A percentile compares a stretch with the other conserved stretches of the same genome.
These are phyloP conservation scores for Neogobius melanostomus DNA, from an alignment of 2,113 vertebrate species.

Conservation along the genomic window DNA sequence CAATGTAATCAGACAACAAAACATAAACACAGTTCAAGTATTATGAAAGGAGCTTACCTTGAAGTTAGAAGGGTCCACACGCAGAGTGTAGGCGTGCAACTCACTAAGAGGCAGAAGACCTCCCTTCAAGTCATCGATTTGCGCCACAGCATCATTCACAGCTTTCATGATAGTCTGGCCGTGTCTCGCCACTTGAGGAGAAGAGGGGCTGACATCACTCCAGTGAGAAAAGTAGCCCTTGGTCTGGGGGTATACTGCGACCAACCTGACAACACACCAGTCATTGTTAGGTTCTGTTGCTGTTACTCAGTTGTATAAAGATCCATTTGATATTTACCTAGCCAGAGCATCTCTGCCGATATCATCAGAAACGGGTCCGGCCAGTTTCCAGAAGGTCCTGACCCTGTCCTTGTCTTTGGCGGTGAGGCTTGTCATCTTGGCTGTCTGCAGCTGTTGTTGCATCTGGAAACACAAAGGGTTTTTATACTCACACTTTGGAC, in stretches of 20 bases:
- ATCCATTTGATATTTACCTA: conserved; percentile 70
- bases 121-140: conserved; percentile 74
- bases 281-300: background rate
- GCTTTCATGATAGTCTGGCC: conserved; percentile 74
- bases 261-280: conserved; percentile 68
- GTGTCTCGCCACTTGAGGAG: conserved; percentile 69
- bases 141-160: conserved; percentile 60
- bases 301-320: background rate
- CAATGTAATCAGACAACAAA: background rate
- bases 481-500: background rate
- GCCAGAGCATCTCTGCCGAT: conserved; percentile 73
- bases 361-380: conserved; percentile 19
- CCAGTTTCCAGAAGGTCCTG: conserved; percentile 70
- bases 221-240: conserved; percentile 91
- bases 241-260: conserved; percentile 75
- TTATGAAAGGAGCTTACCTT: conserved; percentile 59
- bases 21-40: background rate
- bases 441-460: background rate
- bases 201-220: conserved; percentile 66
- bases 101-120: conserved; percentile 81
- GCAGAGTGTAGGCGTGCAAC: conserved; percentile 85
- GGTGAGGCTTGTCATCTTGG: conserved; percentile 77
- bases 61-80: conserved; percentile 87
- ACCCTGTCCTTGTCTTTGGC: conserved; percentile 67
- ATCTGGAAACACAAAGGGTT: background rate